phyloP scores from a whole-genome alignment of 2,888 invertebrate genomes.

The Stictocephala bisonia region DNA sequence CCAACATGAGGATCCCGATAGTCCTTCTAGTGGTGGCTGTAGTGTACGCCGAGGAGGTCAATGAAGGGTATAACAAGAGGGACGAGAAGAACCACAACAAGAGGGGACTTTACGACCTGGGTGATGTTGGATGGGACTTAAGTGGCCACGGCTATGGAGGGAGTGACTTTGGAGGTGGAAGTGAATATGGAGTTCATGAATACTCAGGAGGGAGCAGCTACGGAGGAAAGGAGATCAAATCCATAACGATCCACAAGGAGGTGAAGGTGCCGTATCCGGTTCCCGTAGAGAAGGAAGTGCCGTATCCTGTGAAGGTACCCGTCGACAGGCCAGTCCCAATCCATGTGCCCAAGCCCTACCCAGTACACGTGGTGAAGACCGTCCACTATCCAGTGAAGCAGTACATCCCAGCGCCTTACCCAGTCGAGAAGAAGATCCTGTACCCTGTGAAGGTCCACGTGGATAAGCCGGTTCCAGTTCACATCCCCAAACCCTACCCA shows the following conservation, averaged over 20 bases:
- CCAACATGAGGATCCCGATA: slow-evolving; percentile 2
- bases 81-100: slow-evolving; percentile 62
- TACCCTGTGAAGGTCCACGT: slow-evolving; percentile 78
- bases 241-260: slow-evolving; percentile 78
- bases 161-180: slow-evolving; percentile 43
- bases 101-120: slow-evolving; percentile 68
- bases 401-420: slow-evolving; percentile 66
- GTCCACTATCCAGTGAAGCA: slow-evolving; percentile 75
- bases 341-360: slow-evolving; percentile 80
- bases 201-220: too few species aligned
- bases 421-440: slow-evolving; percentile 65
- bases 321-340: slow-evolving; percentile 71
- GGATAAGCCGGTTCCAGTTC: slow-evolving; percentile 66
- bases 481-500: slow-evolving; percentile 83
- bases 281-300: slow-evolving; percentile 68
- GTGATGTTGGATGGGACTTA: slow-evolving; percentile 58
- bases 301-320: slow-evolving; percentile 77
- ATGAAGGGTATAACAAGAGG: too few species aligned
- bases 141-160: slow-evolving; percentile 44
- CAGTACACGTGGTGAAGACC: slow-evolving; percentile 69
- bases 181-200: slow-evolving; percentile 65
- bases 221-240: slow-evolving; percentile 79
- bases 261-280: slow-evolving; percentile 82
- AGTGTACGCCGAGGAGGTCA: slow-evolving; percentile 50
- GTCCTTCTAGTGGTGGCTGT: slow-evolving; percentile 49